Evolutionary conservation across 2,113 vertebrate genomes (phyloP).

Genomic region (Phylloscopus trochiloides): DNA sequence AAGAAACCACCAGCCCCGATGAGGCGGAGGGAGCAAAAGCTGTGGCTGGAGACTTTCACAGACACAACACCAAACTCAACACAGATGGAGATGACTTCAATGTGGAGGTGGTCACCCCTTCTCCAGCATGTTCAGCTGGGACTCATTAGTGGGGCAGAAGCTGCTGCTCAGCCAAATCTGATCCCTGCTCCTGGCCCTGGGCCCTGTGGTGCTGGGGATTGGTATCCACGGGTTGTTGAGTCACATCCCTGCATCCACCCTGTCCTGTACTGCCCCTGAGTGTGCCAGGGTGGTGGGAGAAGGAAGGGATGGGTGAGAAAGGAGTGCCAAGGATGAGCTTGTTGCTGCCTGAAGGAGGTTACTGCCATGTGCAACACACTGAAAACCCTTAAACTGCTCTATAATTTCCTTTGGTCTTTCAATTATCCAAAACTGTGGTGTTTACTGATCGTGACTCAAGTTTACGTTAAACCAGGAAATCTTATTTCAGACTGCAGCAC

Average conservation of each 20-base stretch:
- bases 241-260: not conserved
- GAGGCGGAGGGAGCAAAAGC: not conserved
- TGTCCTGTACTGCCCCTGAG: not conserved
- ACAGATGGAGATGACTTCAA: not conserved
- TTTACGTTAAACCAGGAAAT: not conserved
- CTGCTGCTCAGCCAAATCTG: not conserved
- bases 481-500: not conserved
- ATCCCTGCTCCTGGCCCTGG: not conserved
- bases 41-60: not conserved
- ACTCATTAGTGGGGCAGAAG: not conserved
- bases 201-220: not conserved
- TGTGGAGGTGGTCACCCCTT: not conserved
- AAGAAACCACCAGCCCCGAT: not conserved
- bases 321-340: not conserved
- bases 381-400: not conserved
- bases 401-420: not conserved
- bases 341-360: not conserved
- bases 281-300: not conserved
- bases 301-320: not conserved
- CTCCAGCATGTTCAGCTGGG: not conserved
- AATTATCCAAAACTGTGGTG: not conserved
- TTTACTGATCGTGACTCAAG: not conserved
- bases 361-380: not conserved
- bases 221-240: rapidly evolving
- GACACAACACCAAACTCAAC: not conserved